These are phyloP conservation scores for Boulengeromyrus knoepffleri DNA, from an alignment of 2,113 vertebrate genomes.

Conservation along the genomic window DNA sequence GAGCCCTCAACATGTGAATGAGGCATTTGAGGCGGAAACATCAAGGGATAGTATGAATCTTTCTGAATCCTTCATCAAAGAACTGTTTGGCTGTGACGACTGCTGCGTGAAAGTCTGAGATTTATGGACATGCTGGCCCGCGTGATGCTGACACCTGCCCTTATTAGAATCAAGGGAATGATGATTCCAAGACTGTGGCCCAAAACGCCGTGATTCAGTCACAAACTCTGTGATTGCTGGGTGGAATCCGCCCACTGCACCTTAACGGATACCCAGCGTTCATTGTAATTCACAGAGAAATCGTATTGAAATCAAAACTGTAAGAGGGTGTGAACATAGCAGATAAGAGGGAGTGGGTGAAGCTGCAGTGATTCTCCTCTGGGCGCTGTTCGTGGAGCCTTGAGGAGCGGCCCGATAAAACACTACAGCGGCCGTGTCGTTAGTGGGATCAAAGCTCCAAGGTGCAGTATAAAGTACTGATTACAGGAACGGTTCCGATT, in stretches of 20 bases:
- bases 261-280: neutral
- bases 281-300: neutral
- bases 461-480: neutral
- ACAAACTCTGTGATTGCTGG: neutral
- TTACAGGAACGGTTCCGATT: neutral
- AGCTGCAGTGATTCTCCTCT: neutral
- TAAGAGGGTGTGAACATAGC: neutral
- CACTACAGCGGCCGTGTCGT: neutral
- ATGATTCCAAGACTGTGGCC: neutral
- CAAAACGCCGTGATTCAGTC: neutral
- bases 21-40: neutral
- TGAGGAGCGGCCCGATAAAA: neutral
- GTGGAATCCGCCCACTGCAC: neutral
- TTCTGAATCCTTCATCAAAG: neutral
- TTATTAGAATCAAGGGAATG: neutral
- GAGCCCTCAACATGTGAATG: neutral
- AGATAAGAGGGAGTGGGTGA: neutral
- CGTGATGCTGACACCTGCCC: neutral
- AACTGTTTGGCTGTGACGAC: neutral
- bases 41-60: neutral
- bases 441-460: neutral
- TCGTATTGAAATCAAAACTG: neutral
- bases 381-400: neutral
- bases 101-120: neutral
- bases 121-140: neutral